Conservation (phyloP, 2,797 vertebrate genomes). For the Pangasius macronema region DNA sequence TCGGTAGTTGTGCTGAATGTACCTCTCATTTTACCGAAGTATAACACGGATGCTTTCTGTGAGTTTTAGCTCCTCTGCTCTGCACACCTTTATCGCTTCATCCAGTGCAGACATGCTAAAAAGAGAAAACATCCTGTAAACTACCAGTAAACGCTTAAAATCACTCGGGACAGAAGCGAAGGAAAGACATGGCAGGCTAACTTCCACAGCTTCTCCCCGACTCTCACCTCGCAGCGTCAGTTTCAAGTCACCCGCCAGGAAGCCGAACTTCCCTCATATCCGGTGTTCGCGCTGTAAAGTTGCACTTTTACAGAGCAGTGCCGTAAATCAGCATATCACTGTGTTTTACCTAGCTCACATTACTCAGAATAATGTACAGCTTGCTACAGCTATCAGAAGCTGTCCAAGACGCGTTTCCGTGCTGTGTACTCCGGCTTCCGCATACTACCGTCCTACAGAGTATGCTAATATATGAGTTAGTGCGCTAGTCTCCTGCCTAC, state of each 20-base stretch:
- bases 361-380: neutral
- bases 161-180: rapidly evolving
- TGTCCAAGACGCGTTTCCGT: neutral
- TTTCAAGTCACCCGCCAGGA: conserved; percentile 26
- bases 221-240: neutral
- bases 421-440: neutral
- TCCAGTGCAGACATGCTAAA: conserved; percentile 46
- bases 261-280: neutral
- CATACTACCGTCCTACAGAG: neutral
- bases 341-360: neutral
- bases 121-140: neutral
- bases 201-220: neutral
- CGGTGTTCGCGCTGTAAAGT: neutral
- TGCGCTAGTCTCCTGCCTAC: neutral
- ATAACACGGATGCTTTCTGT: too few relatives aligned
- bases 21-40: too few relatives aligned
- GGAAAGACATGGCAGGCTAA: neutral
- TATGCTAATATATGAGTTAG: neutral
- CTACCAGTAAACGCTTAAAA: neutral
- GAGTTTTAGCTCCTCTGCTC: conserved; percentile 67
- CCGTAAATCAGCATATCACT: neutral
- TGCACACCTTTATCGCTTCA: conserved; percentile 60
- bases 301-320: neutral
- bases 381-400: neutral
- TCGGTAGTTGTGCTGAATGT: too few relatives aligned